Percentiles rank a stretch among this genome's conserved stretches.
Evolutionary conservation across 2,888 invertebrate species (phyloP).

Genomic region (Saturnia japonica): DNA sequence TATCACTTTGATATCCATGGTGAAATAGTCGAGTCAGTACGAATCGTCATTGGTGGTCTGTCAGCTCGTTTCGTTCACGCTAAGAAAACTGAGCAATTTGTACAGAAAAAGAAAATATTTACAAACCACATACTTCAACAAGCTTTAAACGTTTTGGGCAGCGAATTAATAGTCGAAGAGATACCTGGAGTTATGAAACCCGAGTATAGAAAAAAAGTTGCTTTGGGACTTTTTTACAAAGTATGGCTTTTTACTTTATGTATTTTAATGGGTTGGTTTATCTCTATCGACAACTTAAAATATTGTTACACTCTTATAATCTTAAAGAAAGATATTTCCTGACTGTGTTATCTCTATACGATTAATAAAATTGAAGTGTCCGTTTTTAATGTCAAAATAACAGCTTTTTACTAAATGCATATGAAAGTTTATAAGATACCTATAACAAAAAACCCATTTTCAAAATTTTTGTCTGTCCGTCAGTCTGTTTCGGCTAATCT

Average conservation of each 20-base stretch:
- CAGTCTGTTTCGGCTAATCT: too few relatives aligned
- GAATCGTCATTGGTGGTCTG: conserved; percentile 84
- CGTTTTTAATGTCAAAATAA: too few relatives aligned
- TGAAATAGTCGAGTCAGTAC: conserved; percentile 65
- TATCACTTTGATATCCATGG: conserved; percentile 73
- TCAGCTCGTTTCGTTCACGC: conserved; percentile 81
- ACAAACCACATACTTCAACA: conserved; percentile 73
- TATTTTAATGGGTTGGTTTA: not conserved
- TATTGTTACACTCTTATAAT: not conserved
- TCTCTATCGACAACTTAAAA: not conserved
- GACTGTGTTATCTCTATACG: too few relatives aligned
- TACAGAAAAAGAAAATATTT: conserved; percentile 58
- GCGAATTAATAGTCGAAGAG: conserved; percentile 73
- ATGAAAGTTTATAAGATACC: too few relatives aligned
- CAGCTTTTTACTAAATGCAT: too few relatives aligned
- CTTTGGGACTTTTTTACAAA: conserved; percentile 85
- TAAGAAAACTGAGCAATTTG: conserved; percentile 76
- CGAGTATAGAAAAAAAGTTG: conserved; percentile 81
- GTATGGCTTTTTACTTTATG: conserved; percentile 49
- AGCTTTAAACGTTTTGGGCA: conserved; percentile 77
- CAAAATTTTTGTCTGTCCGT: too few relatives aligned
- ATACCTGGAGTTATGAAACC: conserved; percentile 81
- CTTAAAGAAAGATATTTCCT: not conserved
- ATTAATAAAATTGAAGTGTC: not conserved
- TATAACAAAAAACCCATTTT: too few relatives aligned